These are phyloP conservation scores for Tangara arthus DNA, from an alignment of 2,797 vertebrate species.

Conservation along the genomic window DNA sequence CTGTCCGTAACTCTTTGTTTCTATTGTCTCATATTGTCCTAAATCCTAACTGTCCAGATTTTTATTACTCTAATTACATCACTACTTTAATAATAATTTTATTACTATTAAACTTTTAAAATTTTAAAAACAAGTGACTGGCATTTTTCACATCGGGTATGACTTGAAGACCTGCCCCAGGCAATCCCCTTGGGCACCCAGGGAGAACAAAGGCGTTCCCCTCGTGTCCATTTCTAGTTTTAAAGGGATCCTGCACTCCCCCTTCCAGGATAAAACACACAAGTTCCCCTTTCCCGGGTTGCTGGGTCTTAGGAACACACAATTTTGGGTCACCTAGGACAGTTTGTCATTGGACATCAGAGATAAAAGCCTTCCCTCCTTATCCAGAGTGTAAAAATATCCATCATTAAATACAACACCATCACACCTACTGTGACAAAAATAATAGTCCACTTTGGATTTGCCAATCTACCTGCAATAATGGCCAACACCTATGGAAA, in stretches of 20 bases:
- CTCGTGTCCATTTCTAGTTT: rapidly evolving
- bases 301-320: not conserved
- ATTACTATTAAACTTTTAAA: not conserved
- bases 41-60: not conserved
- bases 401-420: not conserved
- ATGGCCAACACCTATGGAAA: not conserved
- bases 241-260: not conserved
- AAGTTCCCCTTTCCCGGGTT: rapidly evolving
- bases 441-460: not conserved
- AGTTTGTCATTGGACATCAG: not conserved
- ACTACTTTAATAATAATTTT: not conserved
- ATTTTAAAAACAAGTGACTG: not conserved
- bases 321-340: not conserved
- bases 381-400: not conserved
- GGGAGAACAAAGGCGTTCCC: not conserved
- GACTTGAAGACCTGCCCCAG: not conserved
- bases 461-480: not conserved
- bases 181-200: rapidly evolving
- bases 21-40: not conserved
- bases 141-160: rapidly evolving
- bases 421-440: not conserved
- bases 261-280: not conserved
- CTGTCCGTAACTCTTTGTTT: not conserved
- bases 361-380: not conserved
- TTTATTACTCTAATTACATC: not conserved